Evolutionary conservation across 2,797 vertebrate species (phyloP).

Genomic region (Hoplostethus mediterraneus): DNA sequence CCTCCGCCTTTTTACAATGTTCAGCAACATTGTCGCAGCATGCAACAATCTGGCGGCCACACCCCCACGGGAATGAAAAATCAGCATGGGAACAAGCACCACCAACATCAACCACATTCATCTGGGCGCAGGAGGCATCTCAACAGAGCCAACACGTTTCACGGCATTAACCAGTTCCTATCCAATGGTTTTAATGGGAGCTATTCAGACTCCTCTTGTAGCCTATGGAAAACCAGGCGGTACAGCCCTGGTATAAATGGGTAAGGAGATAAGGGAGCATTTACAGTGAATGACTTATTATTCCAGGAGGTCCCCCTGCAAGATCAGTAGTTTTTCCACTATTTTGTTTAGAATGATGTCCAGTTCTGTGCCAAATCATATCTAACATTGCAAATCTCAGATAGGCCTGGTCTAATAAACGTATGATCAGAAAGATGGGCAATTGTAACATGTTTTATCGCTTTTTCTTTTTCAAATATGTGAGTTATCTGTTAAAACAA

Average conservation of each 20-base stretch:
- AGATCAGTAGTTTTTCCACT: not conserved
- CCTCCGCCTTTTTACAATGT: constrained; percentile 54
- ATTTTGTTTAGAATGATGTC: too few species aligned
- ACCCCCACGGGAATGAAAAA: constrained; percentile 76
- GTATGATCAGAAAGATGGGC: too few species aligned
- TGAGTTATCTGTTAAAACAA: not conserved
- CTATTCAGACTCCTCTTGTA: constrained; percentile 85
- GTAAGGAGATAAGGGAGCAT: constrained; percentile 78
- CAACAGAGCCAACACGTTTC: constrained; percentile 93
- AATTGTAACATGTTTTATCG: too few species aligned
- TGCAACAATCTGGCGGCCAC: constrained; percentile 78
- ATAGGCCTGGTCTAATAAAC: too few species aligned
- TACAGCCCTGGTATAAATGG: constrained; percentile 95
- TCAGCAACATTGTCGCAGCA: constrained; percentile 80
- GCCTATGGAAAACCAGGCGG: constrained; percentile 92
- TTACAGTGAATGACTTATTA: too few species aligned
- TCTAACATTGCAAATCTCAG: too few species aligned
- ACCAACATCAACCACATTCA: constrained; percentile 64
- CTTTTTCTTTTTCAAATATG: not conserved
- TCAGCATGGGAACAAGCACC: constrained; percentile 67
- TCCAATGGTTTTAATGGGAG: constrained; percentile 79
- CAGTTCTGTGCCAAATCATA: too few species aligned
- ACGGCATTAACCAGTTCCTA: constrained; percentile 92
- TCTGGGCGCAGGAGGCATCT: constrained; percentile 92
- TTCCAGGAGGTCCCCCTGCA: not conserved